A percentile compares a stretch with the other conserved stretches of the same genome.
These are phyloP conservation scores for Enoplolaimus lenunculus DNA, from an alignment of 2,888 invertebrate genomes.

Conservation along the genomic window DNA sequence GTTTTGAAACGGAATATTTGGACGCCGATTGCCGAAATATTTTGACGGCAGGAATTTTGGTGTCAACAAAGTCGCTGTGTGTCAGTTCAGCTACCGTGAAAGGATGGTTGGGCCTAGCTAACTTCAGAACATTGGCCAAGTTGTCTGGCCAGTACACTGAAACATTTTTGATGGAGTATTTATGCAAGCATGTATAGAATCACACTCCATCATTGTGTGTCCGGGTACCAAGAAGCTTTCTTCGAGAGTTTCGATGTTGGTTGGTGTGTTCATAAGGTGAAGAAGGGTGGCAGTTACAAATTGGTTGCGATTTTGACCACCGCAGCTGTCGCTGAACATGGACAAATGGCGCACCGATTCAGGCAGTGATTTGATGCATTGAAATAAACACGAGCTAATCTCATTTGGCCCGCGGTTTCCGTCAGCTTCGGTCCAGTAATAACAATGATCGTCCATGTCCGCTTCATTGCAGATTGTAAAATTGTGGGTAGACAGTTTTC, in stretches of 20 bases:
- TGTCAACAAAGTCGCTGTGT: background rate
- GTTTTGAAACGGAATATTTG: too few relatives aligned
- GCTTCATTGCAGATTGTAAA: conserved; percentile 12
- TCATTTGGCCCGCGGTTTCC: conserved; percentile 14
- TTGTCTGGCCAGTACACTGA: background rate
- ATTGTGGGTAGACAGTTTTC: conserved; percentile 17
- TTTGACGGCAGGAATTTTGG: background rate
- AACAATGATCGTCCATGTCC: conserved; percentile 11
- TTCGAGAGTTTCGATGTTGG: too few relatives aligned
- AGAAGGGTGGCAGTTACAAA: too few relatives aligned
- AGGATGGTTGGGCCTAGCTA: background rate
- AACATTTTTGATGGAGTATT: background rate
- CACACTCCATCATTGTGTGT: conserved; percentile 20
- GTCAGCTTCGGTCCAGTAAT: conserved; percentile 17
- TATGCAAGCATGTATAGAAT: conserved; percentile 16
- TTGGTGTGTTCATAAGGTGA: too few relatives aligned
- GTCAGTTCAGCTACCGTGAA: background rate
- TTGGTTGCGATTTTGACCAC: conserved; percentile 16
- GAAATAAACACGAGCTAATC: conserved; percentile 9
- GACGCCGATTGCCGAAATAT: too few relatives aligned
- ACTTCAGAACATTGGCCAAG: background rate
- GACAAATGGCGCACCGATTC: conserved; percentile 3
- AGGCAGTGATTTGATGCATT: conserved; percentile 14
- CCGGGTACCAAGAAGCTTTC: conserved; percentile 18
- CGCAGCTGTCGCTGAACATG: conserved; percentile 17